A percentile compares a stretch with the other conserved stretches of the same genome.
phyloP scores from a whole-genome alignment of 2,113 vertebrate genomes.

The Alces alces region DNA sequence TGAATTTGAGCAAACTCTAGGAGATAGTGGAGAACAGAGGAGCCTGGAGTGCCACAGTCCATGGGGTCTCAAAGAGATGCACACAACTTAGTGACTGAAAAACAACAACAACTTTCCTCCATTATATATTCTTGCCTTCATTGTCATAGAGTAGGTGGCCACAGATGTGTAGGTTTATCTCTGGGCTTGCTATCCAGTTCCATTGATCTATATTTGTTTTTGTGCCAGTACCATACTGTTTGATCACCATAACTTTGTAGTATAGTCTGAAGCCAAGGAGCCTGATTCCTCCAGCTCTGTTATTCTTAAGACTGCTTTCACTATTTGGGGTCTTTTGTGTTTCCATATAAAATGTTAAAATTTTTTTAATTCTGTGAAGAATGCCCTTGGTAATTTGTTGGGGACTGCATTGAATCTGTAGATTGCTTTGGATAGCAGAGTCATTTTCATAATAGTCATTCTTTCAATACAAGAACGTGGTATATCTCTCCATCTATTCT shows the following conservation, averaged over 20 bases:
- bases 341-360: background rate
- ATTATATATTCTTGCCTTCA: background rate
- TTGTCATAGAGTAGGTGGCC: background rate
- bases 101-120: background rate
- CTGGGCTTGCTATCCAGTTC: background rate
- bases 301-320: background rate
- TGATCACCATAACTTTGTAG: background rate
- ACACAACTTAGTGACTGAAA: background rate
- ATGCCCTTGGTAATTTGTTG: background rate
- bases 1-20: background rate
- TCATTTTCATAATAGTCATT: background rate
- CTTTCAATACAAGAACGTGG: background rate
- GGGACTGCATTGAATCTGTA: background rate
- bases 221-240: background rate
- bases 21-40: background rate
- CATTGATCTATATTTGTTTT: background rate
- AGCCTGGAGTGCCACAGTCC: background rate
- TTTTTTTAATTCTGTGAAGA: background rate
- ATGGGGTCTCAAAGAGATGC: background rate
- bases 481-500: background rate
- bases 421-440: background rate
- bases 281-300: background rate
- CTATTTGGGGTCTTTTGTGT: background rate
- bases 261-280: background rate
- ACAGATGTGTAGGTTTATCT: background rate